Evolutionary conservation across 2,113 vertebrate species (phyloP), one percentile per base, ranked within the genome.

Genomic region (Sphyrna mokarran): DNA sequence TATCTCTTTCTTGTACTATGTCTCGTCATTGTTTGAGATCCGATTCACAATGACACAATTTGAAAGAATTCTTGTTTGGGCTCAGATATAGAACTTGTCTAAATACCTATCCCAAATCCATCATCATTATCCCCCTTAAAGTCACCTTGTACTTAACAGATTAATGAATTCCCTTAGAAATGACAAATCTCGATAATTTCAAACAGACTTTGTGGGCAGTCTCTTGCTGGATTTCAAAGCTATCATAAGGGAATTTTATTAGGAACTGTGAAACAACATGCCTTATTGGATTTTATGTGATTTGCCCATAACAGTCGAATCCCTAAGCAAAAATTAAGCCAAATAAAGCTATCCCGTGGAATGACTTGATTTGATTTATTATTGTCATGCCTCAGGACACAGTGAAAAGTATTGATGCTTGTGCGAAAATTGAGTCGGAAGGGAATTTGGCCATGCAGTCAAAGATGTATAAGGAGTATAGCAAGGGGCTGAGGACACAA

Each of bases 261-360:
- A n/a, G n/a, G 43, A 68, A 2, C 37, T 69, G 68, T 70, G 63
- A 43, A 70, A 69, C 37, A 43, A 26, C 23, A 16, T 23, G 9
- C 2, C 66, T 68, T 69, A 43, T 26, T 37, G 66, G 63, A 70
- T 94, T 94, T 94, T 37, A n/a, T 68, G 66, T 10, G 91, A 94
- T 70, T 43, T 94, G 63, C 43, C 40, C 91, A n/a, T 61, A 93
- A 33, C 61, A 93, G 37, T 93, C 61, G 68, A 90, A 68, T 94
- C 90, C 33, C 61, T 8, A 16, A 66, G 61, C 63, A 69, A 69
- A 69, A 37, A 94, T 68, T 94, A 70, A 94, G 7, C 37, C n/a
- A 68, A 70, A 0, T 66, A 94, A 37, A 68, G n/a, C 37, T 94
- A n/a, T 94, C 33, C 16, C 63, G 0, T 69, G 37, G 91, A 93